Percentiles rank a stretch among this genome's conserved stretches.
Evolutionary conservation across 1,140 invertebrate genomes (phyloP).

Genomic region (Metopolophium dirhodum): DNA sequence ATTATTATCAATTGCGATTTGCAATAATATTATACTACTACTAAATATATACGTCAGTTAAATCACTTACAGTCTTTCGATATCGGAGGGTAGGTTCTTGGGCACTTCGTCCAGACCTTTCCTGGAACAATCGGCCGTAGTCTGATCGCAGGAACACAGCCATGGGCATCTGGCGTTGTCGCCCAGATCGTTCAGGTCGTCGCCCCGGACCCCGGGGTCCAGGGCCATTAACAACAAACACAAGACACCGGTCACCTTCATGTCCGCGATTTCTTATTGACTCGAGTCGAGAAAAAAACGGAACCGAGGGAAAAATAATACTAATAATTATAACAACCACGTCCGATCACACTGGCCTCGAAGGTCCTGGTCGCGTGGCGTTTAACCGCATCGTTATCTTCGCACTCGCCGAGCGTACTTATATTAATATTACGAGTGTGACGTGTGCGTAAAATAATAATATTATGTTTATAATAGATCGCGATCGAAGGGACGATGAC

Average conservation of each 20-base stretch:
- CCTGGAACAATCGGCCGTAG: slow-evolving; percentile 88
- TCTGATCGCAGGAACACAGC: slow-evolving; percentile 84
- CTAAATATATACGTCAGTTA: too few species aligned
- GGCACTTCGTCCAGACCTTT: slow-evolving; percentile 84
- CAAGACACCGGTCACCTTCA: slow-evolving; percentile 21
- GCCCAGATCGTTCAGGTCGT: slow-evolving; percentile 71
- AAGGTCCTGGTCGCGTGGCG: slow-evolving; percentile 24
- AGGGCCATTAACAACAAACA: slow-evolving; percentile 62
- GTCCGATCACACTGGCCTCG: slow-evolving; percentile 46
- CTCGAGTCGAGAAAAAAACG: not conserved
- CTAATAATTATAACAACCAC: not conserved
- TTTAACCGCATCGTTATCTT: slow-evolving; percentile 36
- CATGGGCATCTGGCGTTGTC: slow-evolving; percentile 77
- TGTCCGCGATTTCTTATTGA: not conserved
- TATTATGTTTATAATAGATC: not conserved
- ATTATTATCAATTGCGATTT: not conserved
- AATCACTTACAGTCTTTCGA: slow-evolving; percentile 73
- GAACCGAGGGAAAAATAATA: not conserved
- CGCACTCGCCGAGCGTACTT: slow-evolving; percentile 14
- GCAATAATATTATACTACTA: not conserved
- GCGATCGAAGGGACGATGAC: not conserved
- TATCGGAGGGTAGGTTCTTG: slow-evolving; percentile 86
- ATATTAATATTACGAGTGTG: not conserved
- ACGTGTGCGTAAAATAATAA: not conserved
- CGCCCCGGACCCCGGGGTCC: slow-evolving; percentile 57